Percentiles rank a stretch among this genome's conserved stretches.
Evolutionary conservation across 2,888 invertebrate genomes (phyloP).

Genomic region (Drosophila diplacantha): DNA sequence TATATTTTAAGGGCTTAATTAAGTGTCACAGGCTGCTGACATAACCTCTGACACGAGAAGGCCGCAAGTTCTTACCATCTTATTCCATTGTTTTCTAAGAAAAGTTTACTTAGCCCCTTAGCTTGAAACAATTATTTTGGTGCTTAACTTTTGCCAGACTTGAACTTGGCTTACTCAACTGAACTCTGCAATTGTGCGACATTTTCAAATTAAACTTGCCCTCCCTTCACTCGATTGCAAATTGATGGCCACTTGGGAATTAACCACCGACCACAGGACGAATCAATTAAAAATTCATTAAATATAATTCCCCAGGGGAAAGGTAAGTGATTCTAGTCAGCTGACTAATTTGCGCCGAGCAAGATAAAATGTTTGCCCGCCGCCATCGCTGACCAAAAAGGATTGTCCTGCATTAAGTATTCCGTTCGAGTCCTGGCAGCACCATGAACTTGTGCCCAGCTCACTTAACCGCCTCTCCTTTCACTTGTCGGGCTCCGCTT

Average conservation of each 20-base stretch:
- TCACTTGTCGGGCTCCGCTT: not conserved
- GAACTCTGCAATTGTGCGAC: not conserved
- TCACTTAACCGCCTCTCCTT: not conserved
- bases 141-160: not conserved
- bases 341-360: conserved; percentile 9
- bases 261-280: not conserved
- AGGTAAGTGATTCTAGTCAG: conserved; percentile 21
- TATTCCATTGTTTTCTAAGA: not conserved
- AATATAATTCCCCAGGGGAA: conserved; percentile 5
- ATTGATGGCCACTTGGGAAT: conserved; percentile 5
- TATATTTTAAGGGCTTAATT: not conserved
- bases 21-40: not conserved
- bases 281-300: conserved; percentile 29
- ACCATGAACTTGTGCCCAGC: not conserved
- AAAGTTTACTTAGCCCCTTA: not conserved
- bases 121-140: not conserved
- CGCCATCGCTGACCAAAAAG: conserved; percentile 12
- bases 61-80: not conserved
- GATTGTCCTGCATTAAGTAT: not conserved
- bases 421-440: not conserved
- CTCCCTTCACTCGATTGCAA: not conserved
- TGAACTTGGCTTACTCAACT: not conserved
- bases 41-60: not conserved
- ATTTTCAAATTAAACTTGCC: not conserved
- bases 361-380: conserved; percentile 18